Evolutionary conservation across 2,888 invertebrate genomes (phyloP), one percentile per base, ranked within the genome.

Genomic region (Eilema depressum): DNA sequence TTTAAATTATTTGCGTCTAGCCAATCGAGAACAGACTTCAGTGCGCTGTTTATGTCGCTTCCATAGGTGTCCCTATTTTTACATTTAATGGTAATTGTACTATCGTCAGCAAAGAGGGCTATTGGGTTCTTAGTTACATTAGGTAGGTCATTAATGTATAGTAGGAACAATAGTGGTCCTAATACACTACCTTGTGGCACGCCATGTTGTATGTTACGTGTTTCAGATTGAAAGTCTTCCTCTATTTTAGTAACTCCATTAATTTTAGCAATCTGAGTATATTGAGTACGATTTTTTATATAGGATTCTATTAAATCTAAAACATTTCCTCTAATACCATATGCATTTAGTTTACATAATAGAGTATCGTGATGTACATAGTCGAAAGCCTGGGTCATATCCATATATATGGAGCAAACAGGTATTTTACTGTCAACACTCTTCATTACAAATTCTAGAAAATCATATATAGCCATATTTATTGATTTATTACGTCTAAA

Each of bases 361-460:
- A 60, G 60, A 60, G 20, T 60, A 3, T 2, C 14, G 17, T 26
- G 60, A 28, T n/a, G 5, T 28, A 60, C 60, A 60, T 60, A 25
- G 17, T 59, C 59, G 11, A 59, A 59, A 25, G 59, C 59, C 23
- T 59, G 59, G 10, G 59, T 59, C 59, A 30, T 59, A 11, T 61
- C 61, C 61, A 61, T 61, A 61, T 41, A 63, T 62, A 63, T 20
- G 47, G 30, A 47, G n/a, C 47, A 67, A 26, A 30, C 14, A 60
- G 59, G 59, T 25, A 23, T 20, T 8, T 30, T 33, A 23, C 11
- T 67, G 20, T 70, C 37, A 47, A 61, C 61, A 28, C 23, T 61
- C 7, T n/a, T 30, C 61, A 61, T 61, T 61, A 61, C 61, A 30
- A 30, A 30, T 61, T 30, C 8, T 12, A 30, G 14, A 61, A 61